Conservation (phyloP, 2,888 invertebrate genomes). For the Dolichopus griseipennis region DNA sequence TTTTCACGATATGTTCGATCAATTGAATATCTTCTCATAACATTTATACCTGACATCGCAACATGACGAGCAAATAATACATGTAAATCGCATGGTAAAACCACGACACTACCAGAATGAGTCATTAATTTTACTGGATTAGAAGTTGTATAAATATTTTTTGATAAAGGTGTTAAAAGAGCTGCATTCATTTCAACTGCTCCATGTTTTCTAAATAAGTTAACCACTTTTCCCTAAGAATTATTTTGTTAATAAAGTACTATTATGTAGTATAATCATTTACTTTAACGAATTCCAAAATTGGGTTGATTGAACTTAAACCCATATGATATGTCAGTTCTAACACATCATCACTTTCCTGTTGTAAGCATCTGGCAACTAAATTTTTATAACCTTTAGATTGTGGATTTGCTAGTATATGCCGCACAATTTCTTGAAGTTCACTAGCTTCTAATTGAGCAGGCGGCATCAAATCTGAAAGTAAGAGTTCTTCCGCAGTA, state of each 20-base stretch:
- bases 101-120: constrained; percentile 72
- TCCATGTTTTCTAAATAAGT: constrained; percentile 67
- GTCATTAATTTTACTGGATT: constrained; percentile 73
- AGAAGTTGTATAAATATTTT: constrained; percentile 34
- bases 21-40: constrained; percentile 75
- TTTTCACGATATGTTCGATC: constrained; percentile 80
- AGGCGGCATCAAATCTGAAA: constrained; percentile 75
- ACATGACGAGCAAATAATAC: constrained; percentile 74
- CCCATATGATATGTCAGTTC: constrained; percentile 77
- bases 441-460: constrained; percentile 79
- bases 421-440: constrained; percentile 69
- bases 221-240: constrained; percentile 38
- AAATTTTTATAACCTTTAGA: constrained; percentile 68
- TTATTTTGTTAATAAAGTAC: neutral
- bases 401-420: constrained; percentile 72
- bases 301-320: constrained; percentile 39
- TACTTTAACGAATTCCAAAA: constrained; percentile 41
- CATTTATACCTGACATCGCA: constrained; percentile 67
- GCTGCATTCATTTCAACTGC: constrained; percentile 72
- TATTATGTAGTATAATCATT: constrained; percentile 22
- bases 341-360: constrained; percentile 39
- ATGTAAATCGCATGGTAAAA: constrained; percentile 75
- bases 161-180: constrained; percentile 65
- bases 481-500: constrained; percentile 72
- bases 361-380: constrained; percentile 44